phyloP scores from a whole-genome alignment of 2,797 vertebrate genomes.

The Stomatorhinus walkeri region DNA sequence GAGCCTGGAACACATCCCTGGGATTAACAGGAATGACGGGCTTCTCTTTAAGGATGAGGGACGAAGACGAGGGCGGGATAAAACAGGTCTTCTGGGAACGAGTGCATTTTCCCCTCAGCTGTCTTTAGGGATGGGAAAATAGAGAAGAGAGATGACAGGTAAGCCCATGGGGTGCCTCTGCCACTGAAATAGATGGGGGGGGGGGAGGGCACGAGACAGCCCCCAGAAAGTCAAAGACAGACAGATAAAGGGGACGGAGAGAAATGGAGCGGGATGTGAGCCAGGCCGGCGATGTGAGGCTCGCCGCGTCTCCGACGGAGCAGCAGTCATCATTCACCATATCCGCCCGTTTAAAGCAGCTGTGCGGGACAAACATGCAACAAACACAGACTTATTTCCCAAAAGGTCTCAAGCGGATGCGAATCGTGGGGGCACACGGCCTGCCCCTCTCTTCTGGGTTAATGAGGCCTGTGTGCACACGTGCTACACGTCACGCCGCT shows the following conservation, averaged over 20 bases:
- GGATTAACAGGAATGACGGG: background rate
- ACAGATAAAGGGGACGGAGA: background rate
- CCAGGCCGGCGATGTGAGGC: background rate
- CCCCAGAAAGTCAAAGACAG: background rate
- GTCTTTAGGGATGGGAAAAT: background rate
- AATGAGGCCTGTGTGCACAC: background rate
- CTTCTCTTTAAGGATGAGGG: background rate
- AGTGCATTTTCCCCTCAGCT: background rate
- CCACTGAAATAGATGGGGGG: background rate
- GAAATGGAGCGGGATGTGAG: background rate
- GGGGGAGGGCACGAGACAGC: background rate
- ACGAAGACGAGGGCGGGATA: background rate
- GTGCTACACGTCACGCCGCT: background rate
- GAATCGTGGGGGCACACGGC: background rate
- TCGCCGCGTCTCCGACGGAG: background rate
- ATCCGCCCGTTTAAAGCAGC: background rate
- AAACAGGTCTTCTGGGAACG: background rate
- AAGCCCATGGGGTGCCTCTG: background rate
- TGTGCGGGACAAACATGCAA: background rate
- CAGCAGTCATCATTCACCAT: background rate
- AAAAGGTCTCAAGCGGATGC: background rate
- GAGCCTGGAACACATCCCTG: background rate
- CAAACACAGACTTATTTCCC: background rate
- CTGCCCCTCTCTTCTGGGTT: background rate
- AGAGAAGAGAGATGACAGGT: background rate